These are phyloP conservation scores for Metalampra italica DNA, from an alignment of 2,888 invertebrate genomes.

Conservation along the genomic window DNA sequence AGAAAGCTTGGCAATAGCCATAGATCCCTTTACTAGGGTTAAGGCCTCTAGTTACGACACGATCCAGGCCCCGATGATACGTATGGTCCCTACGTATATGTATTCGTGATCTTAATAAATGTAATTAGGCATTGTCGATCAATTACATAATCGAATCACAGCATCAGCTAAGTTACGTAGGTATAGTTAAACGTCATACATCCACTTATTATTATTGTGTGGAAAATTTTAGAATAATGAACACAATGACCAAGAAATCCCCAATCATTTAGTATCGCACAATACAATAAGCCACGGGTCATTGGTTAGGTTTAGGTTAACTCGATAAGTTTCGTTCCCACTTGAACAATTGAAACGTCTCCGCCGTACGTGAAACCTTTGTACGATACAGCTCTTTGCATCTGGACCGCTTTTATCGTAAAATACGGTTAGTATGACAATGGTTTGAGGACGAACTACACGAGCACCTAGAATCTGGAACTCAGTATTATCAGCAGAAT, in stretches of 20 bases:
- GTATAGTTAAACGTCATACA: neutral
- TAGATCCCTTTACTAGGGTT: no score
- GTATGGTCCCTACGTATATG: no score
- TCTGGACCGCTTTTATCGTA: slow-evolving; percentile 4
- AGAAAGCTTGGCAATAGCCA: no score
- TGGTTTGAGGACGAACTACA: slow-evolving; percentile 17
- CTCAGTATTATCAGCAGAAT: slow-evolving; percentile 22
- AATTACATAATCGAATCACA: no score
- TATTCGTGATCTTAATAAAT: no score
- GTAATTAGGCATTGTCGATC: no score
- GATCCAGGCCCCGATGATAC: no score
- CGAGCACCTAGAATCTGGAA: slow-evolving; percentile 21
- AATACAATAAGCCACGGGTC: slow-evolving; percentile 25
- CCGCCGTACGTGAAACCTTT: neutral
- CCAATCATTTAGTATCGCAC: slow-evolving; percentile 18
- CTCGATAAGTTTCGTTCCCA: slow-evolving; percentile 16
- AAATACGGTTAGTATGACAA: slow-evolving; percentile 13
- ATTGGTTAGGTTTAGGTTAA: slow-evolving; percentile 15
- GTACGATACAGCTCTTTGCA: neutral
- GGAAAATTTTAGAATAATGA: slow-evolving; percentile 22
- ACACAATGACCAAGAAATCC: slow-evolving; percentile 19
- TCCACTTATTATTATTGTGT: slow-evolving; percentile 4
- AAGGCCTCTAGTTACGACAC: no score
- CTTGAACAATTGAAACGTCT: neutral
- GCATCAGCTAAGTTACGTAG: no score